Conservation (phyloP, 2,888 invertebrate genomes). For the Ametastegia equiseti region DNA sequence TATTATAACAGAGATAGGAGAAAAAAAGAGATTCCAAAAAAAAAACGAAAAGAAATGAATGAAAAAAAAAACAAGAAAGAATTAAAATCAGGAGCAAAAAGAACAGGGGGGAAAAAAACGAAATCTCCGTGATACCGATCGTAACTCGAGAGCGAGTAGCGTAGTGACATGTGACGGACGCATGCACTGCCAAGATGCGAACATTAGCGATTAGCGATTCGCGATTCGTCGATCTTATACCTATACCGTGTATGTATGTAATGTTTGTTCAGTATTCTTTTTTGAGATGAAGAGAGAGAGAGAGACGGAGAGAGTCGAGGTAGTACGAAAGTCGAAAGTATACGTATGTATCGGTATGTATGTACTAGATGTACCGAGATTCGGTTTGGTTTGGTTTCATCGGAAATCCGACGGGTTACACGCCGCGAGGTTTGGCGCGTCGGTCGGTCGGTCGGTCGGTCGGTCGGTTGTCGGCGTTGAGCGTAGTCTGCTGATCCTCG, state of each 20-base stretch:
- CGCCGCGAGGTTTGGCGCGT: no score
- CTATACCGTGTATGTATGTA: conserved; percentile 19
- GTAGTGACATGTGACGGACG: conserved; percentile 46
- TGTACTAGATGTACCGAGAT: no score
- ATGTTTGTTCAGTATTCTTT: conserved; percentile 27
- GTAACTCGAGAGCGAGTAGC: neutral
- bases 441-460: no score
- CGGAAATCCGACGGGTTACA: no score
- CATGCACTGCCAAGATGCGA: conserved; percentile 31
- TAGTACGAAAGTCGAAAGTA: no score
- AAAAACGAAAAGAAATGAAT: neutral
- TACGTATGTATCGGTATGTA: no score
- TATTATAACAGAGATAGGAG: no score
- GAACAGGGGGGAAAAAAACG: neutral
- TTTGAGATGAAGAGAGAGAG: neutral
- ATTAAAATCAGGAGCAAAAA: no score
- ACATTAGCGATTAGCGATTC: conserved; percentile 1
- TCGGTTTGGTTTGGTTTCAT: no score
- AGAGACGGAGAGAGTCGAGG: no score
- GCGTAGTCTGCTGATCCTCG: conserved; percentile 44
- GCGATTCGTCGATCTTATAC: neutral
- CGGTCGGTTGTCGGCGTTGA: no score
- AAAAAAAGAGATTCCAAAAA: neutral
- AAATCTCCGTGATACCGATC: neutral
- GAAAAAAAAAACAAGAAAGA: neutral